Evolutionary conservation across 2,797 vertebrate genomes (phyloP).

Genomic region (Lagorchestes hirsutus): DNA sequence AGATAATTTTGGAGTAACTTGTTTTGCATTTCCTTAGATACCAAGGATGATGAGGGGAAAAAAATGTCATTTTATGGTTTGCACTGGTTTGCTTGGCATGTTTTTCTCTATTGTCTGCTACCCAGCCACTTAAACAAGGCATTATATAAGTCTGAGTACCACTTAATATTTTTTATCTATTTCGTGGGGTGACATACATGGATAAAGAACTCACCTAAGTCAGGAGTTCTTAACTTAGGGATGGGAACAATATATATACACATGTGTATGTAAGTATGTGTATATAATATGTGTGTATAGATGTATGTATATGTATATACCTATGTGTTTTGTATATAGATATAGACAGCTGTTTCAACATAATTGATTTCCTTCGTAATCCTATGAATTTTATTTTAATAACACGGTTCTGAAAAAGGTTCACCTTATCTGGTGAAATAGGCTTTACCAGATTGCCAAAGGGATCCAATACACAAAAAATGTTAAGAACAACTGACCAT

Average conservation of each 20-base stretch:
- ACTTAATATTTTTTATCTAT: background rate
- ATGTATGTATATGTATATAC: background rate
- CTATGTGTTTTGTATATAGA: background rate
- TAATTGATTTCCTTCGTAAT: background rate
- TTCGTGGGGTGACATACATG: background rate
- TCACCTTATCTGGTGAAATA: background rate
- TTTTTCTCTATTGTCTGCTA: background rate
- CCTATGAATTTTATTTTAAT: background rate
- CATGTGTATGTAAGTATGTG: background rate
- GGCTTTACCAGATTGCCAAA: background rate
- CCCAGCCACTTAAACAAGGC: background rate
- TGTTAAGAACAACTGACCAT: background rate
- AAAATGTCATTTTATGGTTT: background rate
- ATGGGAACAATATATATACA: background rate
- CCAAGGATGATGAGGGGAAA: background rate
- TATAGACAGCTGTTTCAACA: background rate
- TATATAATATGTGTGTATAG: background rate
- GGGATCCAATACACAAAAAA: background rate
- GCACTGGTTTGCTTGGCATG: background rate
- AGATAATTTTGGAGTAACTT: background rate
- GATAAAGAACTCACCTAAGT: background rate
- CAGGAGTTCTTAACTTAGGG: background rate
- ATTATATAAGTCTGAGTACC: background rate
- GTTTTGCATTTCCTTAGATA: background rate
- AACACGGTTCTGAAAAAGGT: background rate